Percentiles rank a stretch among this genome's conserved stretches.
These are phyloP conservation scores for Tenrec ecaudatus DNA, from an alignment of 2,113 vertebrate species.

Conservation along the genomic window DNA sequence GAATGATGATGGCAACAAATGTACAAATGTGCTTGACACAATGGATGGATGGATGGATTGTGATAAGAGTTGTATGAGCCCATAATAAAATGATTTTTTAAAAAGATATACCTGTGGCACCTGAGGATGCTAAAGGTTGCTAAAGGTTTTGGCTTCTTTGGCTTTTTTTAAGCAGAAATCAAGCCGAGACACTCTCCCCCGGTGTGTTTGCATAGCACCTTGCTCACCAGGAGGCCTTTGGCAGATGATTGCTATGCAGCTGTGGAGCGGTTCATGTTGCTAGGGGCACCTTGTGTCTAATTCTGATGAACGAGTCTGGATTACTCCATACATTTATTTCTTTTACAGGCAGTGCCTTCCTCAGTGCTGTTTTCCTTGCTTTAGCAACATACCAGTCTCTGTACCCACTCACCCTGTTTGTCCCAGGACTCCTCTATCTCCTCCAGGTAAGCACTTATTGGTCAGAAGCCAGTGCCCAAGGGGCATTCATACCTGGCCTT, in stretches of 20 bases:
- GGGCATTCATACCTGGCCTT: conserved; percentile 27
- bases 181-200: not conserved
- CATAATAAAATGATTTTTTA: too few relatives aligned
- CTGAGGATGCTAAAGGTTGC: conserved; percentile 19
- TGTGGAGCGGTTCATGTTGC: conserved; percentile 13
- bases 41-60: too few relatives aligned
- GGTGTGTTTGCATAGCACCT: conserved; percentile 31
- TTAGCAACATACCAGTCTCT: conserved; percentile 97
- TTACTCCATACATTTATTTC: conserved; percentile 52
- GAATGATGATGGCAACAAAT: too few relatives aligned
- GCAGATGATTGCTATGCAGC: conserved; percentile 41
- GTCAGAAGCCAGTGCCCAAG: conserved; percentile 55
- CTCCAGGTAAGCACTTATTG: conserved; percentile 89
- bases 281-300: not conserved
- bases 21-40: too few relatives aligned
- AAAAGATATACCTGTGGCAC: conserved; percentile 29
- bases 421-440: conserved; percentile 94
- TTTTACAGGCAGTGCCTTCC: conserved; percentile 92
- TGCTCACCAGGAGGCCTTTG: not conserved
- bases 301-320: conserved; percentile 20
- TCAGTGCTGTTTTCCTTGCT: conserved; percentile 96
- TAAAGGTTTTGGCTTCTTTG: conserved; percentile 49
- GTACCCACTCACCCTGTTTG: conserved; percentile 95
- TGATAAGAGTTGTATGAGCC: too few relatives aligned
- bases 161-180: conserved; percentile 48